Base-by-base conservation (phyloP, 2,888 invertebrate genomes). In the Scaptomyza tumidula region DNA sequence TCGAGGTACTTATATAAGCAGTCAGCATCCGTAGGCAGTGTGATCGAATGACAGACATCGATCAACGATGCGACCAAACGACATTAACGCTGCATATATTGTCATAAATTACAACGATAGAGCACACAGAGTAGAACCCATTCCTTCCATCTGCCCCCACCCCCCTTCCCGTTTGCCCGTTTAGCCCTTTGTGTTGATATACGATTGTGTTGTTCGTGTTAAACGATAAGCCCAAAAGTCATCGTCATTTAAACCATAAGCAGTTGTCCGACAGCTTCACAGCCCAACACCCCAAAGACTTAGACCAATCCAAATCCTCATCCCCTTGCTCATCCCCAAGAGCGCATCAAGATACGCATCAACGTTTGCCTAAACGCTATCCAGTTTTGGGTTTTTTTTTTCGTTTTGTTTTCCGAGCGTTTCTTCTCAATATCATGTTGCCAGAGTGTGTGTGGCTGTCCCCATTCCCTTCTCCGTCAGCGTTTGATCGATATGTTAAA, bases 71-170 rank as follows among this genome's bases (percentile, higher is more conserved):
- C 79, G 63, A 76, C 65, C 73, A 66, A 66, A 61, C 81, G 90
- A 90, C 88, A 90, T 91, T 90, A 90, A 88, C 91, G 86, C 91
- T 89, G 91, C 83, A 91, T 91, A 91, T 85, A 91, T 91, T 91
- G 90, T 88, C 90, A 90, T 91, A 91, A 90, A 90, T 90, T 91
- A 91, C 86, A 78, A 75, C 63, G 61, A 67, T 73, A 74, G 65
- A 60, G 50, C 45, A 46, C 45, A 46, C 55, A 41, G n/a, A 52
- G 13, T 9, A 5, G 37, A 5, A 5, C 7, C 39, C 37, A 11
- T 31, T 5, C 31, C 13, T 19, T 31, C 9, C 13, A 10, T 41
- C 46, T 13, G 19, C 14, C 35, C 50, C 29, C 6, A n/a, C 27
- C 27, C 19, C 29, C 48, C 19, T 2, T 0, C 11, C 19, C 11